Conservation (phyloP, 2,888 invertebrate species). For the Elaeidobius kamerunicus region DNA sequence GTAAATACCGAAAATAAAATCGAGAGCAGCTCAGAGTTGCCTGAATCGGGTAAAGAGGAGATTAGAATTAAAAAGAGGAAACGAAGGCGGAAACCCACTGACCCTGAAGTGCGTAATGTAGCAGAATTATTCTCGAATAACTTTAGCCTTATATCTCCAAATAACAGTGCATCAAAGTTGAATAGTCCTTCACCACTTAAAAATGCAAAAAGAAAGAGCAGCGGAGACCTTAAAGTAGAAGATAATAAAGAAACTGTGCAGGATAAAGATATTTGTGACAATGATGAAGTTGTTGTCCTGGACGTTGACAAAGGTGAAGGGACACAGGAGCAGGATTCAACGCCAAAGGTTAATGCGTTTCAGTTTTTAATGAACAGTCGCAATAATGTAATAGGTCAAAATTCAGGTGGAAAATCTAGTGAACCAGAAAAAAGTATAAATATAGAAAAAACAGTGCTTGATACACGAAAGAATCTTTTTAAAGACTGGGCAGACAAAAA, state of each 20-base stretch:
- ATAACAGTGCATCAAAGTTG: slow-evolving; percentile 19
- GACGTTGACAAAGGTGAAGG: not conserved
- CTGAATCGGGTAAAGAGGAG: slow-evolving; percentile 9
- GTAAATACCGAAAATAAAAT: slow-evolving; percentile 6
- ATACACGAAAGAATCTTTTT: slow-evolving; percentile 54
- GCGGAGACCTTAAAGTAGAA: not conserved
- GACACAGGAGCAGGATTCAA: not conserved
- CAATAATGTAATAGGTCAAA: slow-evolving; percentile 61
- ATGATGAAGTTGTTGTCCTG: not conserved
- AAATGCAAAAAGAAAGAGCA: not conserved
- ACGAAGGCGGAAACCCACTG: slow-evolving; percentile 31
- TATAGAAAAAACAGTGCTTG: slow-evolving; percentile 31
- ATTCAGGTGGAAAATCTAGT: slow-evolving; percentile 58
- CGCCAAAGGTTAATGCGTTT: slow-evolving; percentile 54
- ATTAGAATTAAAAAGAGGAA: slow-evolving; percentile 18
- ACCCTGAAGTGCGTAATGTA: slow-evolving; percentile 35
- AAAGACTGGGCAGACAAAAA: slow-evolving; percentile 64
- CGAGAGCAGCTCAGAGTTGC: not conserved
- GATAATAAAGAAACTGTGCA: not conserved
- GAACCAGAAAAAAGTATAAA: slow-evolving; percentile 36
- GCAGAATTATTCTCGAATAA: slow-evolving; percentile 34
- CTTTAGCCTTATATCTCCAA: slow-evolving; percentile 35
- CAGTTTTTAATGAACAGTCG: slow-evolving; percentile 65
- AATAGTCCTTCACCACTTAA: too few relatives aligned
- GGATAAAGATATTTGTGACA: not conserved